Evolutionary conservation across 2,888 invertebrate species (phyloP), one percentile per base, ranked within the genome.

Genomic region (Polyploca ridens): DNA sequence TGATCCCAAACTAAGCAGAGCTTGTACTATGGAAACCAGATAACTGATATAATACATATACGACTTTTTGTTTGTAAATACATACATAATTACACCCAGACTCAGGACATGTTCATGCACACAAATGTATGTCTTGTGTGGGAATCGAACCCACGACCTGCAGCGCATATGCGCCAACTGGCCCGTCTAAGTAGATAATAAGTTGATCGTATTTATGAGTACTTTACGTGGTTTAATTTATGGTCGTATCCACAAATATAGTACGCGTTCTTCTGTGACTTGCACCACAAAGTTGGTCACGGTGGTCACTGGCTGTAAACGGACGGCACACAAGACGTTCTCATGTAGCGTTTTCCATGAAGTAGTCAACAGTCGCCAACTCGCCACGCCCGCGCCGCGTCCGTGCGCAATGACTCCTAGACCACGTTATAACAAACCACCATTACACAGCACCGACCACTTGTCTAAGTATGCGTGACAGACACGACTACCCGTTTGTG

Each of bases 321-420:
- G 69, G 76, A 79, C 77, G 78, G 71, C 77, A 77, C 72, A 75
- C 81, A 77, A 77, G 71, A 80, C 72, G 78, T 82, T 82, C 82
- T 74, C 80, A 77, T 85, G 82, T 81, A 78, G 74, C 81, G 70
- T 81, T 80, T 87, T 87, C 85, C 82, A 75, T 85, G 86, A 88
- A 87, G 81, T 81, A 75, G 78, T 78, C 69, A 73, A 19, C 54
- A 54, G 54, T 54, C 19, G 14, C 19, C 19, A 19, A 54, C 54
- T 66, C 72, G 68, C 65, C 69, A 66, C 69, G 69, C 65, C 77
- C 81, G 82, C 69, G 70, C n/a, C 27, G 27, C 35, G 35, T 35
- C 35, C 35, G 35, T 7, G 81, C 70, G 72, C 72, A 70, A 66
- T 68, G 72, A 67, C 77, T 73, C 71, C 69, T 72, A 71, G 74